Evolutionary conservation across 2,113 vertebrate genomes (phyloP).

Genomic region (Sterrhoptilus dennistouni): DNA sequence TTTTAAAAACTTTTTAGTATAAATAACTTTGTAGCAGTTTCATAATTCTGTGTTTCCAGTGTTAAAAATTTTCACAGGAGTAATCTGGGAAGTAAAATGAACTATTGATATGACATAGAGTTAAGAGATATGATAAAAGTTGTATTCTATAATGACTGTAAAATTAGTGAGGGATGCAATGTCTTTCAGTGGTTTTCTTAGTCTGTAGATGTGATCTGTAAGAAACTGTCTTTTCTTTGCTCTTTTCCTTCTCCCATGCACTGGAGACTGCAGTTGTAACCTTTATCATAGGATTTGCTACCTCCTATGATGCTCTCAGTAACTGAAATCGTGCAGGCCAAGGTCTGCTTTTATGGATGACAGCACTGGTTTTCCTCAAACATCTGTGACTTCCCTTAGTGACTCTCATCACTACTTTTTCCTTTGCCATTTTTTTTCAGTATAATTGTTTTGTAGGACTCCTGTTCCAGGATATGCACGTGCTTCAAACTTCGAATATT

Average conservation of each 20-base stretch:
- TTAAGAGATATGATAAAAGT: not conserved
- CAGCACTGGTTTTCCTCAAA: not conserved
- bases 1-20: not conserved
- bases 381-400: not conserved
- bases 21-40: slow-evolving; percentile 28
- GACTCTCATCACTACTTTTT: not conserved
- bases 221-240: not conserved
- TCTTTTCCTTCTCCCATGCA: not conserved
- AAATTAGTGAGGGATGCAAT: not conserved
- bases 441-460: not conserved
- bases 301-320: not conserved
- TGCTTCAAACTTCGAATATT: not conserved
- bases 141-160: not conserved
- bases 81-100: slow-evolving; percentile 3
- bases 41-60: not conserved
- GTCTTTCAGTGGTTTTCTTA: not conserved
- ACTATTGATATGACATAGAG: not conserved
- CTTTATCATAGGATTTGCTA: not conserved
- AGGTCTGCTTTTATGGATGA: not conserved
- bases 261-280: not conserved
- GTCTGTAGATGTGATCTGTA: not conserved
- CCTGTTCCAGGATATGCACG: not conserved
- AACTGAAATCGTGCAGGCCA: not conserved
- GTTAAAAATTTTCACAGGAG: not conserved
- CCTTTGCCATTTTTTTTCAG: not conserved